Conservation (phyloP, 2,888 invertebrate genomes). For the Agyllia agylla region DNA sequence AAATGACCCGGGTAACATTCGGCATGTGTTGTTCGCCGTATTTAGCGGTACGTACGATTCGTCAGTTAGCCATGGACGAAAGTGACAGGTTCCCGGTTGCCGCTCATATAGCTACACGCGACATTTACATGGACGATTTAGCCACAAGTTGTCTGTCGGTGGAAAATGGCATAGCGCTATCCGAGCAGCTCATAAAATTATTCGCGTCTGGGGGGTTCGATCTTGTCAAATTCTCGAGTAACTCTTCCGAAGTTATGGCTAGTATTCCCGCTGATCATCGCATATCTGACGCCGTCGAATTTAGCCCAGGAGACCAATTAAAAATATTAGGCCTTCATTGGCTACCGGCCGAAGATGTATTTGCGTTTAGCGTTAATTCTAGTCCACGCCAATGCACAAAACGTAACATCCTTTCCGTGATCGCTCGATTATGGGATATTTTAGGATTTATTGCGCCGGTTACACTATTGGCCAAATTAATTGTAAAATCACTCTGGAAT, state of each 20-base stretch:
- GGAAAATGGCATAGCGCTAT: not conserved
- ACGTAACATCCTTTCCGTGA: conserved; percentile 41
- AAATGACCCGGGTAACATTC: not conserved
- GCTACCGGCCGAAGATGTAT: not conserved
- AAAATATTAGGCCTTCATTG: not conserved
- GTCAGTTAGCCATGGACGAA: not conserved
- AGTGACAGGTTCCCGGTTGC: not conserved
- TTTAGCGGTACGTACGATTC: not conserved
- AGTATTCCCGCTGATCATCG: not conserved
- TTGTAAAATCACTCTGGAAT: conserved; percentile 21
- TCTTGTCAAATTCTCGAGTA: not conserved
- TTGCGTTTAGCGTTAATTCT: not conserved
- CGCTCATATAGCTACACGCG: not conserved
- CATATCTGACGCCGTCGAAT: not conserved
- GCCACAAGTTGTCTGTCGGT: not conserved
- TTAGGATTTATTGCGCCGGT: conserved; percentile 56
- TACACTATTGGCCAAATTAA: conserved; percentile 52
- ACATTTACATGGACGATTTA: not conserved
- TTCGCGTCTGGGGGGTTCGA: not conserved
- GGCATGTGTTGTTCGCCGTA: not conserved
- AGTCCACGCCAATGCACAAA: not conserved
- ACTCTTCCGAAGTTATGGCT: not conserved
- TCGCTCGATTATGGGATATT: conserved; percentile 56
- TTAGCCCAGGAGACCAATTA: not conserved
- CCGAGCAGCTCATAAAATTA: not conserved